These are phyloP conservation scores for Fabriciana adippe DNA, from an alignment of 2,888 invertebrate species.

Conservation along the genomic window DNA sequence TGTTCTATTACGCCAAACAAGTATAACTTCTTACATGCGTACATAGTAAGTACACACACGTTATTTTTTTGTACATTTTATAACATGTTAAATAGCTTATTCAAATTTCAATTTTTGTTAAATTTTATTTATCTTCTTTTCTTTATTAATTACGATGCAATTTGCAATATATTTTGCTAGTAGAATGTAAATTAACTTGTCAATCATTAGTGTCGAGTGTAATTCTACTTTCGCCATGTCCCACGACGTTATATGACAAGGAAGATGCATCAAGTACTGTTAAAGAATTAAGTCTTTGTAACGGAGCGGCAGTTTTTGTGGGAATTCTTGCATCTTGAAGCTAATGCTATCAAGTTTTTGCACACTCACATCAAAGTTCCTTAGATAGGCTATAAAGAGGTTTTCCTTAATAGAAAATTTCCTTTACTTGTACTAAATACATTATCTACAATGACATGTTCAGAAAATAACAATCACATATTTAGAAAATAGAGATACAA, in stretches of 20 bases:
- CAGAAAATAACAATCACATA: no score
- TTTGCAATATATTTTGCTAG: neutral
- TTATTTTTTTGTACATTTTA: no score
- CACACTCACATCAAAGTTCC: neutral
- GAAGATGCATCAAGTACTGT: conserved; percentile 61
- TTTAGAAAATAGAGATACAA: no score
- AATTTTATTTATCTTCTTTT: no score
- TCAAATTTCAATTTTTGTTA: no score
- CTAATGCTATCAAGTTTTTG: conserved; percentile 28
- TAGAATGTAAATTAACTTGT: neutral
- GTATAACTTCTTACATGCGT: no score
- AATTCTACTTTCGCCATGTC: conserved; percentile 17
- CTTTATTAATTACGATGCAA: no score
- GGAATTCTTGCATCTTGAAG: conserved; percentile 28
- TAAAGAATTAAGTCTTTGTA: conserved; percentile 65
- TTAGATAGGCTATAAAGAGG: neutral
- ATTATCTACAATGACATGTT: no score
- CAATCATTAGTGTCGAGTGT: conserved; percentile 17
- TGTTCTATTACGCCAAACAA: no score
- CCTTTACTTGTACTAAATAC: neutral
- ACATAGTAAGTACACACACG: no score
- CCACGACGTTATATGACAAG: conserved; percentile 35
- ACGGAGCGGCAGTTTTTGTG: conserved; percentile 50
- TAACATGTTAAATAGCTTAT: no score
- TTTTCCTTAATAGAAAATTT: neutral